Conservation (phyloP, 2,113 vertebrate genomes). For the Struthio camelus region DNA sequence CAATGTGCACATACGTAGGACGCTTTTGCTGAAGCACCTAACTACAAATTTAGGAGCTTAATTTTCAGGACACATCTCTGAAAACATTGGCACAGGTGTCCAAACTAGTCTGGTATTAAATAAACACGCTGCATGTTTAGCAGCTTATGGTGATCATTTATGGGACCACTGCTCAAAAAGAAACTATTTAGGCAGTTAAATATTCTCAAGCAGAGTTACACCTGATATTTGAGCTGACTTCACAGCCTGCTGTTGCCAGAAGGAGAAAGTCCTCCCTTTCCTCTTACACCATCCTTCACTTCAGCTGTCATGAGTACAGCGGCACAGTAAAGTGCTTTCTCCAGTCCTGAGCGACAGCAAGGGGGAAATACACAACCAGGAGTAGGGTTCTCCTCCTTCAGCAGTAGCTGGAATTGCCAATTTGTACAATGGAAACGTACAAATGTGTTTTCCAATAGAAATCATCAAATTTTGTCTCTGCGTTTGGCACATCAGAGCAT, state of each 20-base stretch:
- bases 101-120: neutral
- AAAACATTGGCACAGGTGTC: neutral
- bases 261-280: neutral
- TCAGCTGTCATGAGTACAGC: neutral
- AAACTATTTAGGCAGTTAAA: neutral
- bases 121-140: neutral
- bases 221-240: neutral
- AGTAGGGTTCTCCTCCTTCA: neutral
- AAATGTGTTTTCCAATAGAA: neutral
- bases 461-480: rapidly evolving
- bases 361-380: neutral
- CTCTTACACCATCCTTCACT: neutral
- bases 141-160: neutral
- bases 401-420: neutral
- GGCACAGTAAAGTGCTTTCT: neutral
- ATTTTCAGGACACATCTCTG: neutral
- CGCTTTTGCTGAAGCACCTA: neutral
- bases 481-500: neutral
- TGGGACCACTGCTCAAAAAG: neutral
- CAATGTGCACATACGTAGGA: rapidly evolving
- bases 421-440: rapidly evolving
- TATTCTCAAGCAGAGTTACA: neutral
- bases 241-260: neutral
- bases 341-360: rapidly evolving
- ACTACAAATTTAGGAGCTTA: neutral